Base-by-base conservation (phyloP, 1,140 invertebrate genomes). In the Drosophila murphyi region DNA sequence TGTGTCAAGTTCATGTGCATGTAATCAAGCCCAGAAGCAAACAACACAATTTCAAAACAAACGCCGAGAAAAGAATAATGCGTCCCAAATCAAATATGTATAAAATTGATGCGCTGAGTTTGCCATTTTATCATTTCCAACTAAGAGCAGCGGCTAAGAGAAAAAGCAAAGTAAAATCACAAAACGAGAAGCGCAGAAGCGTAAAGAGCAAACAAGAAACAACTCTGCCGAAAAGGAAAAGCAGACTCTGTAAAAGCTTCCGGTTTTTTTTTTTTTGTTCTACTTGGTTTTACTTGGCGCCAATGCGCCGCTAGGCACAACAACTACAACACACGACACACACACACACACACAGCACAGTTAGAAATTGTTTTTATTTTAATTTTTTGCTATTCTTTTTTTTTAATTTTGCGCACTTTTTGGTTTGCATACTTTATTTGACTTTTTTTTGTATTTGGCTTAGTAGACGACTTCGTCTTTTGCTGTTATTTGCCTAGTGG, bases 181-280 rank as follows among this genome's bases (percentile, higher is more conserved):
- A 82, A 67, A 73, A 52, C 52, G 68, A 72, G 68, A 72, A 67
- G 83, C 83, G 83, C 83, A 87, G 83, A 83, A 87, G 83, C 83
- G 73, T 75, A 51, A 77, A 88, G 80, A 69, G 34, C 60, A 76
- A 72, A 64, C 51, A 48, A 55, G 47, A 50, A 72, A 43, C 39
- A 51, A 70, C 31, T 7, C 12, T 60, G 45, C 65, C 51, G 60
- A 55, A 54, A 57, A 55, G 56, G 55, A 56, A 61, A 75, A 67
- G 54, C 51, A 57, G 35, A 61, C 41, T n/a, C 62, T 45, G 82
- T 60, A 80, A 82, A 87, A 86, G 82, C 82, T 86, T 82, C 82
- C 82, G 71, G 45, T 65, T 59, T 59, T 56, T 41, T 34, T 65
- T 20, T 65, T 57, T 4, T 43, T 43, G n/a, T n/a, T 43, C n/a